Evolutionary conservation across 2,113 vertebrate species (phyloP), one percentile per base, ranked within the genome.

Genomic region (Motacilla tschutschensis): DNA sequence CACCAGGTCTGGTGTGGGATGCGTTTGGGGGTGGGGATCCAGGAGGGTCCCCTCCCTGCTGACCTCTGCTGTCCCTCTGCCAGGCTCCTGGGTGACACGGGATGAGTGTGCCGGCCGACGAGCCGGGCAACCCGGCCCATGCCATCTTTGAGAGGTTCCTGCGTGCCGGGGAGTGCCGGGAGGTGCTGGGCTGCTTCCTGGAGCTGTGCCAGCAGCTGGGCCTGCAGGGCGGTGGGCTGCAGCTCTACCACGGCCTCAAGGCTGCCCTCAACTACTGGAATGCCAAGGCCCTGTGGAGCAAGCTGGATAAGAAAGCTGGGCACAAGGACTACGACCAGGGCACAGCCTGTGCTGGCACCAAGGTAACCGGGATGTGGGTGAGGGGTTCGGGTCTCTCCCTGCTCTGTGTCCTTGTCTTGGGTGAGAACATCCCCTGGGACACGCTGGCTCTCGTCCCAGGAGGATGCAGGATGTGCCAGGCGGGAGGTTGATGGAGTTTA

Each of bases 221-320:
- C n/a, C 55, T 99, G 43, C 85, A 97, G 70, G 96, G 97, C 3
- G 92, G 59, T 1, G 97, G 98, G 43, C 98, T 96, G 38, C 90
- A 78, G 62, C 98, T 98, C 53, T 99, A 98, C 73, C 89, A 91
- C 1, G 97, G 96, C 83, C 95, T 99, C 67, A 99, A 98, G 90
- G 97, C 97, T 51, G 94, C 94, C 46, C 98, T 99, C 76, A 99
- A 99, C 95, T 99, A 97, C 95, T 99, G 99, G 99, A 99, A 97
- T 38, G 99, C 99, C 95, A 99, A 99, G 94, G 97, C 98, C 0
- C 88, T 99, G 54, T 99, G 98, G 99, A 94, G 91, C 59, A 99
- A 99, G 82, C 96, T 99, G 87, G 99, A 99, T 95, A 99, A 99
- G 90, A 96, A 98, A 72, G 98, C 97, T 0, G 85, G 95, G 17